phyloP scores from a whole-genome alignment of 1,140 invertebrate species.

The Tyrophagus putrescentiae region DNA sequence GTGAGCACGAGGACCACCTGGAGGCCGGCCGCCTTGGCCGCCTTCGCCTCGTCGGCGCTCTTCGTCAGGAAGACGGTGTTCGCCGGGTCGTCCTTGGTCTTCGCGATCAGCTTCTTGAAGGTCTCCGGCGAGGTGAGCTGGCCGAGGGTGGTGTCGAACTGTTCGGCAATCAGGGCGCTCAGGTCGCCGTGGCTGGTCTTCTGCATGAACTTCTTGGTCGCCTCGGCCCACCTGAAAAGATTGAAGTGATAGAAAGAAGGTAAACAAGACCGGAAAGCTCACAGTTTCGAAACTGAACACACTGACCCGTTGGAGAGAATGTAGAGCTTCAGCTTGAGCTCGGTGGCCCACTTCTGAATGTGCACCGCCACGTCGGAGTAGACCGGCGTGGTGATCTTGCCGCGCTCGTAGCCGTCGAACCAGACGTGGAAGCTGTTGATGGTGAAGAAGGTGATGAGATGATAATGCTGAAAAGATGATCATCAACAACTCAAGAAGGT shows the following conservation, averaged over 20 bases:
- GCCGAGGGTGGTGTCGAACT: slow-evolving; percentile 20
- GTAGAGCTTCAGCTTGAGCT: slow-evolving; percentile 19
- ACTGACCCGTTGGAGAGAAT: slow-evolving; percentile 18
- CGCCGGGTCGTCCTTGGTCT: slow-evolving; percentile 1
- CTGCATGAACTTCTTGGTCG: slow-evolving; percentile 16
- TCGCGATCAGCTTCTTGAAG: slow-evolving; percentile 3
- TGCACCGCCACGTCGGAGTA: slow-evolving; percentile 22
- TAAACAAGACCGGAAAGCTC: no score
- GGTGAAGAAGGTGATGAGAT: no score
- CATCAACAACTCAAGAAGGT: no score
- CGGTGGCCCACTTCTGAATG: slow-evolving; percentile 6
- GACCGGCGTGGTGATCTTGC: slow-evolving; percentile 8
- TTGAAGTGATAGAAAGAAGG: no score
- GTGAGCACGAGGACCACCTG: slow-evolving; percentile 14
- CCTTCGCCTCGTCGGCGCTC: slow-evolving; percentile 10
- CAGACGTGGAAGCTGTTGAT: slow-evolving; percentile 28
- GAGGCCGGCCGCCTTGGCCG: slow-evolving; percentile 17
- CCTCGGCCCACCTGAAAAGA: slow-evolving; percentile 20
- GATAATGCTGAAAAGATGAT: no score
- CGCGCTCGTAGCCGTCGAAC: slow-evolving; percentile 19
- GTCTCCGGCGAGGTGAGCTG: slow-evolving; percentile 10
- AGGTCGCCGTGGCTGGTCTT: slow-evolving; percentile 22
- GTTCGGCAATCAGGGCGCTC: slow-evolving; percentile 16
- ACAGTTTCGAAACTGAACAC: no score
- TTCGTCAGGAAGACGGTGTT: slow-evolving; percentile 20